Percentiles rank a stretch among this genome's conserved stretches.
These are phyloP conservation scores for Corythornis cristatus DNA, from an alignment of 2,113 vertebrate species.

Conservation along the genomic window DNA sequence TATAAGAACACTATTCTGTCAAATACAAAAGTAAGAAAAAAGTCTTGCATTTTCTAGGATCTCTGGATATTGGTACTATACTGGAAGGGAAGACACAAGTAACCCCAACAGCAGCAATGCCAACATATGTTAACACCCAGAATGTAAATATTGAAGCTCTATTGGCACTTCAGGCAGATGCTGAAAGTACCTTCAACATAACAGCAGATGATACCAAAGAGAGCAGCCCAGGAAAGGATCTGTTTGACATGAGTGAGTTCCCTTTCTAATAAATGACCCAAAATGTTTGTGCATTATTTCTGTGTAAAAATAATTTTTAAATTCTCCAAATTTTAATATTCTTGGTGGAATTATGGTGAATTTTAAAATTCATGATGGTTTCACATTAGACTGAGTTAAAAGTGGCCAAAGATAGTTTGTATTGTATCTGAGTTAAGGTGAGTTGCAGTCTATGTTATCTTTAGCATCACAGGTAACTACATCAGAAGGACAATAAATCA, in stretches of 20 bases:
- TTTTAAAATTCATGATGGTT: neutral
- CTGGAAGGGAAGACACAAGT: constrained; percentile 79
- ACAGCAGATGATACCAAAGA: constrained; percentile 73
- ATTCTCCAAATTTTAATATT: neutral
- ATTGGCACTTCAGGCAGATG: constrained; percentile 77
- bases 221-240: constrained; percentile 87
- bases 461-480: neutral
- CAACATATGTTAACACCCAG: constrained; percentile 91
- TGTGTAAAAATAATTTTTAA: neutral
- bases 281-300: neutral
- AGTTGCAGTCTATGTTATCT: neutral
- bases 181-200: constrained; percentile 71
- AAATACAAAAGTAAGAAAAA: neutral
- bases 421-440: neutral
- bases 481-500: neutral
- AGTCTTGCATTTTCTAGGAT: constrained; percentile 75
- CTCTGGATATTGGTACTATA: constrained; percentile 82
- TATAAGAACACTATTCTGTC: neutral
- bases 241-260: constrained; percentile 98
- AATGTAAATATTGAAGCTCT: constrained; percentile 83
- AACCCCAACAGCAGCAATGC: constrained; percentile 73
- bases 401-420: neutral
- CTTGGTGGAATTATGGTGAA: neutral
- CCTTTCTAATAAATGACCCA: neutral
- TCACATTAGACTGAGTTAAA: neutral